Evolutionary conservation across 2,888 invertebrate species (phyloP).

Genomic region (Pristionchus fissidentatus): DNA sequence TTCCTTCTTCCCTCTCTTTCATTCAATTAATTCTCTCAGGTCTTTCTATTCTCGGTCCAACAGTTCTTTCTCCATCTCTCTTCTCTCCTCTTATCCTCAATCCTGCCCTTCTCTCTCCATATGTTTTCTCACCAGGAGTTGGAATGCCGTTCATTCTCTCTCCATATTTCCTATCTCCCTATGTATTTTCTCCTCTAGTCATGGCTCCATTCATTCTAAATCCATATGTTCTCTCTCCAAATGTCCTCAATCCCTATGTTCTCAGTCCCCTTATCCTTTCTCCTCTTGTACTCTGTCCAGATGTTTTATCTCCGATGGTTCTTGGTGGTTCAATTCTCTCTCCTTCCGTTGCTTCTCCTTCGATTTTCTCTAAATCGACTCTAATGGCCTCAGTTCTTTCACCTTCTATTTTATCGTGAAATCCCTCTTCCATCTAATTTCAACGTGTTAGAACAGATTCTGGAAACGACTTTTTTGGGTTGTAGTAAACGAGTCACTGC

Average conservation of each 20-base stretch:
- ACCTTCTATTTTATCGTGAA: slow-evolving; percentile 34
- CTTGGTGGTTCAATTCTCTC: slow-evolving; percentile 48
- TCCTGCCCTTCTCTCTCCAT: slow-evolving; percentile 63
- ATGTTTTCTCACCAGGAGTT: slow-evolving; percentile 61
- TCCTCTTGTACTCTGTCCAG: slow-evolving; percentile 35
- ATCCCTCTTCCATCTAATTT: too few relatives aligned
- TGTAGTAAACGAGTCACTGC: too few relatives aligned
- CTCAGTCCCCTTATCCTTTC: slow-evolving; percentile 62
- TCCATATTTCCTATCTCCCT: slow-evolving; percentile 57
- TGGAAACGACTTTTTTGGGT: too few relatives aligned
- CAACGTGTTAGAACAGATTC: too few relatives aligned
- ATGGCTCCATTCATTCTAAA: slow-evolving; percentile 60
- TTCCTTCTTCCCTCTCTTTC: background rate
- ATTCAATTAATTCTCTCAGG: background rate
- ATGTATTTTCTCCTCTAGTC: slow-evolving; percentile 58
- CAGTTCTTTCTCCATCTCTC: slow-evolving; percentile 68
- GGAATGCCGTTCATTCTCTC: slow-evolving; percentile 66
- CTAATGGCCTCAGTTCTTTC: slow-evolving; percentile 46
- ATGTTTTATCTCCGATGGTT: slow-evolving; percentile 45
- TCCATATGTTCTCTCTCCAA: slow-evolving; percentile 52
- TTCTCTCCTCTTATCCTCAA: slow-evolving; percentile 72
- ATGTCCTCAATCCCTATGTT: slow-evolving; percentile 68
- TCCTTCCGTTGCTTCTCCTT: slow-evolving; percentile 43
- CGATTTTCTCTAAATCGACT: slow-evolving; percentile 40
- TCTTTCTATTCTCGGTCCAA: slow-evolving; percentile 55